Conservation (phyloP, 2,797 vertebrate species). For the Cirrhinus mrigala region DNA sequence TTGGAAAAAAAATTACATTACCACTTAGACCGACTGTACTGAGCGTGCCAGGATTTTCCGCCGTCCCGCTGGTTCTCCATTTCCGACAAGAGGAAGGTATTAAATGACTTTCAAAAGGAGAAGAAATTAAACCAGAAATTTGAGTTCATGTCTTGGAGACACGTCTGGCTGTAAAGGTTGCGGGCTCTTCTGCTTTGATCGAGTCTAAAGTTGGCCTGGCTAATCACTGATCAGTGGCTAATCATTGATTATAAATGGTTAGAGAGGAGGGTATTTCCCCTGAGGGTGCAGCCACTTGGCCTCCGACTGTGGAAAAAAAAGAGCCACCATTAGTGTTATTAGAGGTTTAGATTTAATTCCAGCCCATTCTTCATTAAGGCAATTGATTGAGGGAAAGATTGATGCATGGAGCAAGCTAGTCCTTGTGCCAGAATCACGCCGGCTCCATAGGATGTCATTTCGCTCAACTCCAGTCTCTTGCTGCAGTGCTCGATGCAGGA, state of each 20-base stretch:
- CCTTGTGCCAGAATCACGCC: conserved; percentile 17
- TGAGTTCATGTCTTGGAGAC: conserved; percentile 30
- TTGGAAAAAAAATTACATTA: conserved; percentile 31
- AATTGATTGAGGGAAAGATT: conserved; percentile 63
- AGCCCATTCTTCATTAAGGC: conserved; percentile 60
- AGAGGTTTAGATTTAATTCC: conserved; percentile 62
- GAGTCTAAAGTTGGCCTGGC: conserved; percentile 48
- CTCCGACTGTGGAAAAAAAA: conserved; percentile 48
- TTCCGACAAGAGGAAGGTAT: conserved; percentile 37
- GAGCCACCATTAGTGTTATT: conserved; percentile 62
- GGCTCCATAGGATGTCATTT: conserved; percentile 37
- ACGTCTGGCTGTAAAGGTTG: conserved; percentile 14
- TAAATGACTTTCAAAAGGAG: conserved; percentile 38
- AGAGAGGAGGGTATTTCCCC: conserved; percentile 50
- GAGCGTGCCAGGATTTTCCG: conserved; percentile 26
- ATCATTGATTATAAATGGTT: conserved; percentile 62
- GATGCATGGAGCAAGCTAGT: conserved; percentile 47
- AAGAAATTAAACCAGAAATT: conserved; percentile 43
- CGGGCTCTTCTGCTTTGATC: conserved; percentile 20
- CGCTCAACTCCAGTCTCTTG: neutral
- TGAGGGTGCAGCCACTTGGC: conserved; percentile 41
- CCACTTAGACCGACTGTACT: conserved; percentile 8
- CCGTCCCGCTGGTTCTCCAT: conserved; percentile 34
- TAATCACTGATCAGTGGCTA: conserved; percentile 60
- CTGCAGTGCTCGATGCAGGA: conserved; percentile 25